These are phyloP conservation scores for Oceanodroma tethys DNA, from an alignment of 2,113 vertebrate genomes.

Conservation along the genomic window DNA sequence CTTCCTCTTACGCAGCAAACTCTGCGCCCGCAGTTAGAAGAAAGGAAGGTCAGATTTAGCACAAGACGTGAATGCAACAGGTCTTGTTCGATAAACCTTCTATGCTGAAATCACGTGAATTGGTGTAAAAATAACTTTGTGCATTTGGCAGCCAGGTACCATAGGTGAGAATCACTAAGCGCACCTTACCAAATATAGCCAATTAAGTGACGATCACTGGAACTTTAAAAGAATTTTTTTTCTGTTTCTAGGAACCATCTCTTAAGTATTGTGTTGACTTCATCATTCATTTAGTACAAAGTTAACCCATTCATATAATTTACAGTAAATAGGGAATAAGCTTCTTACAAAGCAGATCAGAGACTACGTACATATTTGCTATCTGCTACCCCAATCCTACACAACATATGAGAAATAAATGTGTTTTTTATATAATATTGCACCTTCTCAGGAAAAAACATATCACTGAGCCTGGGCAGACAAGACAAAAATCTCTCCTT, in stretches of 20 bases:
- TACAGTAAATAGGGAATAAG: background rate
- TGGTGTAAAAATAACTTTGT: background rate
- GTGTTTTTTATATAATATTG: background rate
- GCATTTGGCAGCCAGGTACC: background rate
- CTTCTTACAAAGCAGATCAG: background rate
- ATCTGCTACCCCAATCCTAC: background rate
- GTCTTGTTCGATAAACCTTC: background rate
- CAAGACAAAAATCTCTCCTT: background rate
- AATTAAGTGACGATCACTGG: background rate
- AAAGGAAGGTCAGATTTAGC: background rate
- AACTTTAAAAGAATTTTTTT: background rate
- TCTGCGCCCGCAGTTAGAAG: background rate
- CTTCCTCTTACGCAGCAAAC: background rate
- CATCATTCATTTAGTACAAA: background rate
- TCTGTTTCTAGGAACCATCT: background rate
- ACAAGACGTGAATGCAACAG: background rate
- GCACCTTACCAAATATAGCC: background rate
- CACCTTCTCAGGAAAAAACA: background rate
- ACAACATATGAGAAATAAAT: background rate
- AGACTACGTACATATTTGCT: background rate
- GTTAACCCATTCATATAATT: background rate
- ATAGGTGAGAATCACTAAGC: background rate
- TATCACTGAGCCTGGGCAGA: background rate
- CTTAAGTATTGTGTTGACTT: background rate
- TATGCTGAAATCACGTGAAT: background rate